These are phyloP conservation scores for Piprites chloris DNA, from an alignment of 2,113 vertebrate genomes.

Conservation along the genomic window DNA sequence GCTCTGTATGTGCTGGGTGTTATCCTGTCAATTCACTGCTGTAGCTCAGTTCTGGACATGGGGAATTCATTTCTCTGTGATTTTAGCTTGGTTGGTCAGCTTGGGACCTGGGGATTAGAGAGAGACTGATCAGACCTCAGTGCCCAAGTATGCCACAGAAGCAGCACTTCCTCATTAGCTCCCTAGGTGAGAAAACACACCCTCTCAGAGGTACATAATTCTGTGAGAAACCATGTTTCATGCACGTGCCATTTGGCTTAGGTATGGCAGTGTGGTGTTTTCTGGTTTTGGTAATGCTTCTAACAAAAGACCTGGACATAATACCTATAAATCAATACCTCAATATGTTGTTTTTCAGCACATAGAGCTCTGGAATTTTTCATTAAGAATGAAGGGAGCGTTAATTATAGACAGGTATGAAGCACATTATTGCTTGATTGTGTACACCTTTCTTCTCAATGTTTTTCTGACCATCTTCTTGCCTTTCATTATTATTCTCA, in stretches of 20 bases:
- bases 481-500: not conserved
- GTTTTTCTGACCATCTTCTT: not conserved
- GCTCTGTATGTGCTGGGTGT: accelerated
- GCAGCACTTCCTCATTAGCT: not conserved
- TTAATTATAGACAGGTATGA: slow-evolving; percentile 77
- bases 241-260: not conserved
- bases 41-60: not conserved
- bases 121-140: not conserved
- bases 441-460: not conserved
- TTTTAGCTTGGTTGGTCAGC: not conserved
- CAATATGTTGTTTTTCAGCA: slow-evolving; percentile 64
- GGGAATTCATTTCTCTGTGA: not conserved
- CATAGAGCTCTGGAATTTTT: slow-evolving; percentile 79
- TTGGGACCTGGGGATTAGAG: not conserved
- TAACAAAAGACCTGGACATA: not conserved
- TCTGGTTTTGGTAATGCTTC: not conserved
- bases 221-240: not conserved
- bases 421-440: not conserved
- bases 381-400: slow-evolving; percentile 29
- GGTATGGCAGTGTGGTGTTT: accelerated
- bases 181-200: not conserved
- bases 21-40: not conserved
- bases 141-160: not conserved
- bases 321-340: not conserved
- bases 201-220: not conserved